Evolutionary conservation across 2,797 vertebrate genomes (phyloP), one percentile per base, ranked within the genome.

Genomic region (Cetoscarus ocellatus): DNA sequence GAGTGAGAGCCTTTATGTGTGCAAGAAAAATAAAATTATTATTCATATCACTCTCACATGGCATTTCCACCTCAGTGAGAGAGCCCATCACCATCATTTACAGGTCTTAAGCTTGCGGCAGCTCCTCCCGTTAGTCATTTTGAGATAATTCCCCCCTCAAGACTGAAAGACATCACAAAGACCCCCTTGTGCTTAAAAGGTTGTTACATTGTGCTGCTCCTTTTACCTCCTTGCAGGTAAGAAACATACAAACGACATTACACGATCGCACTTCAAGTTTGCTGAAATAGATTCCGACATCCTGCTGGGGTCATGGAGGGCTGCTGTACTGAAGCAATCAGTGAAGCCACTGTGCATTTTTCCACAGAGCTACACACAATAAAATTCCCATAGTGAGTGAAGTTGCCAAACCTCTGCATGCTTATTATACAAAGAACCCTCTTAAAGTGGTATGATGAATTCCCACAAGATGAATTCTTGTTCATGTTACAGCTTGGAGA

Each of bases 321-420:
- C 67, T 56, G 57, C 47, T 38, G 27, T 65, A 59, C 73, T 76
- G 81, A 45, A 71, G 77, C 79, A 84, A 79, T 86, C 85, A 83
- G 82, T 57, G 49, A 72, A 56, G 60, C 80, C 76, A 71, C 80
- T 90, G 75, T 86, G 55, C 45, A 39, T 86, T 84, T 80, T 40
- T 72, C 53, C 52, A 82, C 50, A 17, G 66, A 57, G 70, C 61
- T 56, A 27, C 27, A 27, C 27, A 27, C 67, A 70, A 75, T 19
- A 73, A 70, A 39, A 77, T 73, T 75, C 58, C 43, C 57, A 68
- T 0, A 15, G 51, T 0, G 52, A 51, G 75, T 77, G 55, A 71
- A 43, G 71, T 70, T 67, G 80, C 70, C 82, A 77, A 87, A 74
- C 53, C 74, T 61, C 70, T 63, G 66, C 70, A 67, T 65, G 69